Evolutionary conservation across 2,113 vertebrate species (phyloP).

Genomic region (Glaucidium brasilianum): DNA sequence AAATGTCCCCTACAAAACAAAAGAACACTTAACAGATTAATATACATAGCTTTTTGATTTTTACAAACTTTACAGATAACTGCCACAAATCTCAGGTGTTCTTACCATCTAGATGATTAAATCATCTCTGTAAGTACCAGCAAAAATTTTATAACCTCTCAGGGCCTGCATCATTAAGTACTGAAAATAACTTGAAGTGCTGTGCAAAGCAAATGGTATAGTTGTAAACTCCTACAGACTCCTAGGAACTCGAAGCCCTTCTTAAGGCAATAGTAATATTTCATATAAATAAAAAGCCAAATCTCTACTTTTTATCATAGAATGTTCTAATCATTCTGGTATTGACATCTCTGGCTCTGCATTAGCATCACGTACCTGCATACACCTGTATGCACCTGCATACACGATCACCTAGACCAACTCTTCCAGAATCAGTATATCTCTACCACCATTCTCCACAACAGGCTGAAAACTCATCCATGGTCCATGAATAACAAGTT

Average conservation of each 20-base stretch:
- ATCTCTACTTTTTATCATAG: background rate
- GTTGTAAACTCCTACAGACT: slow-evolving; percentile 40
- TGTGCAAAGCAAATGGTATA: slow-evolving; percentile 11
- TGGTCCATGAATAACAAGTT: slow-evolving; percentile 14
- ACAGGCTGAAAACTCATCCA: background rate
- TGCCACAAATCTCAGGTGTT: slow-evolving; percentile 27
- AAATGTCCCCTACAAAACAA: background rate
- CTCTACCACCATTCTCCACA: background rate
- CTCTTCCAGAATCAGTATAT: background rate
- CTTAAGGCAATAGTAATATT: background rate
- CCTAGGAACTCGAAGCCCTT: background rate
- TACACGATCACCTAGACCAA: background rate
- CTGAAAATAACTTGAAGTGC: slow-evolving; percentile 43
- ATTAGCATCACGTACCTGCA: background rate
- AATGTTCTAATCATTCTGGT: background rate
- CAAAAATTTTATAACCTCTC: slow-evolving; percentile 45
- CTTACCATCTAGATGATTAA: slow-evolving; percentile 7
- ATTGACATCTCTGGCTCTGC: background rate
- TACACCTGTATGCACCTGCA: background rate
- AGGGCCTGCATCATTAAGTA: slow-evolving; percentile 51
- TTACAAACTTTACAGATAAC: slow-evolving; percentile 6
- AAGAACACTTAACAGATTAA: background rate
- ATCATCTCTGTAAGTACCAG: slow-evolving; percentile 46
- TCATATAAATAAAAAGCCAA: background rate
- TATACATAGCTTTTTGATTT: background rate